A percentile compares a stretch with the other conserved stretches of the same genome.
Conservation (phyloP, 2,797 vertebrate species). For the Acanthurus lineatus region DNA sequence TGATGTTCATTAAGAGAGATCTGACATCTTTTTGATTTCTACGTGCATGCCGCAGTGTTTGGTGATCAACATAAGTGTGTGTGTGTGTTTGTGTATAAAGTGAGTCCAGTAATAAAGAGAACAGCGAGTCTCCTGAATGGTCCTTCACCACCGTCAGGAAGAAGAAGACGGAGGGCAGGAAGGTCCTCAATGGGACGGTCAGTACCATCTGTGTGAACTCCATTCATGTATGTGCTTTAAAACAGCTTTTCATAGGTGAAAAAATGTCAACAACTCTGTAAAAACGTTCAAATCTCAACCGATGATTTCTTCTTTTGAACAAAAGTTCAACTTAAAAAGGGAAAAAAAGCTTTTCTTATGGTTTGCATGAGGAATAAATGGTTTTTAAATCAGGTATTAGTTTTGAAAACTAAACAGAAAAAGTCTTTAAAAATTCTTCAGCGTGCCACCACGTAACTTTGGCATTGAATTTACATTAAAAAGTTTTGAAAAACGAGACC, state of each 20-base stretch:
- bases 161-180: conserved; percentile 90
- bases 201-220: conserved; percentile 47
- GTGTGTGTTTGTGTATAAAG: conserved; percentile 71
- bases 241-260: neutral
- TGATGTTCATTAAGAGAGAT: too few species aligned
- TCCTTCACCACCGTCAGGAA: conserved; percentile 93
- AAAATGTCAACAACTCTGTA: neutral
- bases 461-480: too few species aligned
- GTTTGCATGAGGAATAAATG: too few species aligned
- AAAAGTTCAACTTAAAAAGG: neutral
- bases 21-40: too few species aligned
- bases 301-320: neutral
- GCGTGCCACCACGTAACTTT: too few species aligned
- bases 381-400: too few species aligned
- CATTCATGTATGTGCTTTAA: too few species aligned
- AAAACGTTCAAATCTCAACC: neutral
- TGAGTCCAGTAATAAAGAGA: conserved; percentile 92
- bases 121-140: conserved; percentile 89
- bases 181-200: conserved; percentile 91
- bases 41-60: too few species aligned
- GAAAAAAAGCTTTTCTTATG: too few species aligned
- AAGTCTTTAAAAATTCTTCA: too few species aligned
- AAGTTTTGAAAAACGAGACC: too few species aligned
- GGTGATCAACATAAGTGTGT: neutral
- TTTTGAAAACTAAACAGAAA: too few species aligned